Evolutionary conservation across 2,888 invertebrate species (phyloP).

Genomic region (Ypsolopha sequella): DNA sequence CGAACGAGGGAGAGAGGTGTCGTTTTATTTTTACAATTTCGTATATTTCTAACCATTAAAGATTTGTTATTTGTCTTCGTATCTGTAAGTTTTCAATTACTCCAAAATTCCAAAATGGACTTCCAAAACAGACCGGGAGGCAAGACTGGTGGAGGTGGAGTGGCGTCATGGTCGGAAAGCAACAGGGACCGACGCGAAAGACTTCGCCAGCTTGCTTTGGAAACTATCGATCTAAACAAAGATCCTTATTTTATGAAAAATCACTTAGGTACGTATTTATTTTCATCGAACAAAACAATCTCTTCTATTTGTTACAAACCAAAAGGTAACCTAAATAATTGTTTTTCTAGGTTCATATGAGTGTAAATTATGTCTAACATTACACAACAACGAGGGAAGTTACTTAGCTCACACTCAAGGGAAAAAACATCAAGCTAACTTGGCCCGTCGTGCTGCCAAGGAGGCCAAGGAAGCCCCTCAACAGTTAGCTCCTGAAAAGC

Average conservation of each 20-base stretch:
- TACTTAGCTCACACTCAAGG: constrained; percentile 99
- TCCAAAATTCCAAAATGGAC: constrained; percentile 78
- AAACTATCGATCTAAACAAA: constrained; percentile 98
- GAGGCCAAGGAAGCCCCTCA: constrained; percentile 98
- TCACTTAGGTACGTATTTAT: constrained; percentile 80
- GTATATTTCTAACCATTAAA: too few relatives aligned
- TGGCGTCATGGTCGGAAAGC: constrained; percentile 98
- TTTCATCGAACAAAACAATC: neutral
- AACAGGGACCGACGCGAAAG: constrained; percentile 97
- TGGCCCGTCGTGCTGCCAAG: constrained; percentile 97
- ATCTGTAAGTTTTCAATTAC: too few relatives aligned
- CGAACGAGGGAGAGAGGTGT: too few relatives aligned
- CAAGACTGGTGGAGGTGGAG: constrained; percentile 99
- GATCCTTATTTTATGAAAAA: constrained; percentile 99
- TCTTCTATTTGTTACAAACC: neutral
- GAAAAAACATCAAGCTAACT: constrained; percentile 99
- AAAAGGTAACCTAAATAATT: constrained; percentile 2
- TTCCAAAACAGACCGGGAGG: constrained; percentile 99
- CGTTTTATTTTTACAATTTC: too few relatives aligned
- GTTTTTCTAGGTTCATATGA: constrained; percentile 87
- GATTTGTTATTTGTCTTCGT: too few relatives aligned
- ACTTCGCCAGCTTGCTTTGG: constrained; percentile 94
- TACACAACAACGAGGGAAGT: constrained; percentile 99
- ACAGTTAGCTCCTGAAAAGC: constrained; percentile 94
- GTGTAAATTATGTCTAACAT: constrained; percentile 97